Evolutionary conservation across 2,888 invertebrate species (phyloP).

Genomic region (Nasonia oneida): DNA sequence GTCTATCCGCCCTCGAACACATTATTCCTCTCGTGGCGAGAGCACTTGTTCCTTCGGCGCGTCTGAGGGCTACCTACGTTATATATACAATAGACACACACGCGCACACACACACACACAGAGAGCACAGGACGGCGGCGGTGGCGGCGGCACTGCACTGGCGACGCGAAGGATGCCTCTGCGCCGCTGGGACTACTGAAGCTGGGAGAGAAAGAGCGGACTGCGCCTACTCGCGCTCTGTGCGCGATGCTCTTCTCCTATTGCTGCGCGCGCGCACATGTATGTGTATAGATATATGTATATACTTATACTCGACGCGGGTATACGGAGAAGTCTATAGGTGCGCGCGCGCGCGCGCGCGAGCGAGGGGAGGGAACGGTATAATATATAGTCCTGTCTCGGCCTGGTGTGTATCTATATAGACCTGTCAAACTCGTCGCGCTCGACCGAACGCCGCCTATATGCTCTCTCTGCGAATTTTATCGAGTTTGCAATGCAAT

Average conservation of each 20-base stretch:
- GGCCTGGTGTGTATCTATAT: not conserved
- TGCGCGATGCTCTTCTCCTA: not conserved
- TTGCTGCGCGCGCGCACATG: constrained; percentile 2
- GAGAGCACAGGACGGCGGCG: not conserved
- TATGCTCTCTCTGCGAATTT: constrained; percentile 15
- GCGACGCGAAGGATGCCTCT: not conserved
- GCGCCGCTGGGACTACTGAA: not conserved
- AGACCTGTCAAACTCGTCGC: constrained; percentile 41
- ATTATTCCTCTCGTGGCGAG: not conserved
- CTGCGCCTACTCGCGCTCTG: not conserved
- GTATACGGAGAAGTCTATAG: not conserved
- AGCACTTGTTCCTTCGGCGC: no score
- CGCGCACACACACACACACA: not conserved
- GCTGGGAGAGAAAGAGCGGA: not conserved
- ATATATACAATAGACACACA: not conserved
- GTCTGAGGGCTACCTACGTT: not conserved
- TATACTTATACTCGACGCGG: not conserved
- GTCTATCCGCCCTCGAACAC: not conserved
- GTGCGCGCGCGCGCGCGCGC: not conserved
- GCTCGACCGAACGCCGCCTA: constrained; percentile 27
- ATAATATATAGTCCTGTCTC: no score
- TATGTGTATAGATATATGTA: no score
- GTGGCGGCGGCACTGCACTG: not conserved
- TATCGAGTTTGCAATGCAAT: constrained; percentile 41
- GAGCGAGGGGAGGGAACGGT: not conserved